Base-by-base conservation (phyloP, 2,888 invertebrate genomes). In the Hemithea aestivaria region DNA sequence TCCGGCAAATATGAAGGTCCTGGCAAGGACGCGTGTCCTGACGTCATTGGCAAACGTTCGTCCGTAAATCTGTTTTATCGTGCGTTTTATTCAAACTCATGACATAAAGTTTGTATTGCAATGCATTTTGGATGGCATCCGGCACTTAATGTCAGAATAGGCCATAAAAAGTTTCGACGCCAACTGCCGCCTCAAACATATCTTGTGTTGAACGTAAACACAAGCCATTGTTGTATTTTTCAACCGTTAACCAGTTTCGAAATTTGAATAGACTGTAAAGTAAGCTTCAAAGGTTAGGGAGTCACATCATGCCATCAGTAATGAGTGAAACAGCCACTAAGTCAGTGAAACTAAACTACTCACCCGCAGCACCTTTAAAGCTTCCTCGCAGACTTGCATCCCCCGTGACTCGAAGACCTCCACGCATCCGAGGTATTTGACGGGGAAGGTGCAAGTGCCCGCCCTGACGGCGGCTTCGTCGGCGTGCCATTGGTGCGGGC, bases 361-460 rank as follows among this genome's bases (percentile, higher is more conserved):
- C 80, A 97, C 97, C 89, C 97, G 91, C 48, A 99, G 91, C 53
- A 97, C 96, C 90, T 98, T 99, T 48, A 99, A 90, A 32, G 99
- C 99, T 81, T 98, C 98, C 81, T 99, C 99, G 89, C 99, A 99
- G 44, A 99, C 97, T 87, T 98, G 97, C 98, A 99, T 99, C 31
- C 99, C 99, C 68, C 99, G 91, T 6, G 98, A 98, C 87, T 99
- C 99, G 87, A 97, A 99, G 23, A 99, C 99, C 88, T 99, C 99
- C 29, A 99, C 97, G 79, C 98, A 98, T 51, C 99, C 99, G 69
- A 99, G 90, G 87, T 99, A 99, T 91, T 99, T 98, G 58, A 99
- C 99, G 56, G 95, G 93, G 88, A 99, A 99, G 66, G 94, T 95
- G 88, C 99, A 99, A 7, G 97, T 97, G 48, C 98, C 98, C 36